A percentile compares a stretch with the other conserved stretches of the same genome.
Conservation (phyloP, 2,888 invertebrate species). For the Bruchidius siliquastri region DNA sequence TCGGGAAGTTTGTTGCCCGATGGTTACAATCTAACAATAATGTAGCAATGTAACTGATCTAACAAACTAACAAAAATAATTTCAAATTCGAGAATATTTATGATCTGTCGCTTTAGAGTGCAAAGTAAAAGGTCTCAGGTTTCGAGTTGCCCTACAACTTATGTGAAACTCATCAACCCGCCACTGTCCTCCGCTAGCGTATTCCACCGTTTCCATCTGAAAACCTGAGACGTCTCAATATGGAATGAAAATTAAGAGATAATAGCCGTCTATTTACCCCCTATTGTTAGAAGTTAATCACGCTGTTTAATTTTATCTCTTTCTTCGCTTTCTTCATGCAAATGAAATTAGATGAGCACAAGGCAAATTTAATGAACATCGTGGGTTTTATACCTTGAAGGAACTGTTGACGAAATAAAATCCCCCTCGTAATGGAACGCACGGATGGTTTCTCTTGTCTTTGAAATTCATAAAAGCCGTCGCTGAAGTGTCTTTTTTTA, state of each 20-base stretch:
- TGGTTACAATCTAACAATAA: too few relatives aligned
- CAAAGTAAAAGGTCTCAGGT: not conserved
- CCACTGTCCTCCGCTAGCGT: not conserved
- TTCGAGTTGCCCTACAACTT: not conserved
- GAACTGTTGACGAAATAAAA: not conserved
- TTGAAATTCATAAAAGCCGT: not conserved
- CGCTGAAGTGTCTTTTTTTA: not conserved
- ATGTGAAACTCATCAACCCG: not conserved
- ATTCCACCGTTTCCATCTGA: constrained; percentile 6
- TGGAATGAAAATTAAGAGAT: constrained; percentile 25
- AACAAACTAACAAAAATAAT: too few relatives aligned
- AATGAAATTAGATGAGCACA: constrained; percentile 25
- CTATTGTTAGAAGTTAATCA: constrained; percentile 29
- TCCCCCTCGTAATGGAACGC: not conserved
- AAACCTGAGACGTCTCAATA: constrained; percentile 14
- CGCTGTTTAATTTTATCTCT: constrained; percentile 25
- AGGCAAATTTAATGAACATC: constrained; percentile 18
- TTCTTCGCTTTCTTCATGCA: constrained; percentile 23
- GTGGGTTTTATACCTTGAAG: constrained; percentile 4
- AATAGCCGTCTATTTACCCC: constrained; percentile 21
- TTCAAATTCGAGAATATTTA: too few relatives aligned
- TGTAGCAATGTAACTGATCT: too few relatives aligned
- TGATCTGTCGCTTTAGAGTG: too few relatives aligned
- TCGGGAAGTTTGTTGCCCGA: too few relatives aligned
- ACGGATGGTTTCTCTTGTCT: not conserved